phyloP scores from a whole-genome alignment of 1,140 invertebrate genomes.

The Listronotus bonariensis region DNA sequence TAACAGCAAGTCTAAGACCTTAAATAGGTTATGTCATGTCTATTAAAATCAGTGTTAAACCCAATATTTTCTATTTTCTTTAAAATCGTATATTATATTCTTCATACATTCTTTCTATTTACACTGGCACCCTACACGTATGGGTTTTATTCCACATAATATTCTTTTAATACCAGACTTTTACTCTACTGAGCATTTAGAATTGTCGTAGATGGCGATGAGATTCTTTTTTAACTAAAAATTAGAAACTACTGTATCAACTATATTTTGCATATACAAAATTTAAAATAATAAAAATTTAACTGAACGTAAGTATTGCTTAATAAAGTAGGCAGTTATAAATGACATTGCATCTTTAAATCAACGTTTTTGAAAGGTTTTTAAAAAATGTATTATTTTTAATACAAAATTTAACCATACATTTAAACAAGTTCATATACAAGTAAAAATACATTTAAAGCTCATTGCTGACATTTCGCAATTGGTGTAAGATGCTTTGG shows the following conservation, averaged over 20 bases:
- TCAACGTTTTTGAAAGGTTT: background rate
- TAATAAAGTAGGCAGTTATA: background rate
- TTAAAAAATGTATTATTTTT: background rate
- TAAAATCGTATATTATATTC: slow-evolving; percentile 3
- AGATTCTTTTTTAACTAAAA: slow-evolving; percentile 13
- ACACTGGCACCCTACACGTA: slow-evolving; percentile 47
- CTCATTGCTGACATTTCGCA: too few relatives aligned
- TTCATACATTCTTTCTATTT: slow-evolving; percentile 43
- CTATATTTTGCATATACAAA: background rate
- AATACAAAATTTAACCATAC: too few relatives aligned
- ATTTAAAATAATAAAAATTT: slow-evolving; percentile 3
- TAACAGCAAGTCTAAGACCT: background rate
- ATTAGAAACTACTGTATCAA: background rate
- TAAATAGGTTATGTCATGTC: slow-evolving; percentile 8
- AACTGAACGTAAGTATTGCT: slow-evolving; percentile 8
- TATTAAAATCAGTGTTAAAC: slow-evolving; percentile 24
- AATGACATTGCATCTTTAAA: background rate
- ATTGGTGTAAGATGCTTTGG: too few relatives aligned
- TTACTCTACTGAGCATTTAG: slow-evolving; percentile 53
- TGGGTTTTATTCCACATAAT: slow-evolving; percentile 45
- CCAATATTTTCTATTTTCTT: slow-evolving; percentile 8
- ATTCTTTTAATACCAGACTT: slow-evolving; percentile 43
- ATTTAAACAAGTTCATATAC: too few relatives aligned
- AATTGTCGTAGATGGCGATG: slow-evolving; percentile 48
- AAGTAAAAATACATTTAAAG: too few relatives aligned